phyloP scores from a whole-genome alignment of 2,113 vertebrate species.

The Nothocercus nigrocapillus region DNA sequence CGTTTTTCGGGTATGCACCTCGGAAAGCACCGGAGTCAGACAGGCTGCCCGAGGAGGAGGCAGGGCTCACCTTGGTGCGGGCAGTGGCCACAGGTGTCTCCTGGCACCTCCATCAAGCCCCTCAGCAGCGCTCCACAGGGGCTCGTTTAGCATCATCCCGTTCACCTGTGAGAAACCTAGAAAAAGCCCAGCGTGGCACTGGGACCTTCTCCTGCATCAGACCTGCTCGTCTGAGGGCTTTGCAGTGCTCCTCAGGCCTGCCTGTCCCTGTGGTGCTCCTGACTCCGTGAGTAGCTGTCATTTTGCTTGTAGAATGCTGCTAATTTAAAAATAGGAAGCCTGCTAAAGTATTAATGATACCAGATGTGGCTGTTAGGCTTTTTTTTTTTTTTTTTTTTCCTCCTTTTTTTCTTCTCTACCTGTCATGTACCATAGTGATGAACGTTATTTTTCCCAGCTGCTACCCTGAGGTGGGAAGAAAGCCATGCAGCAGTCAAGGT shows the following conservation, averaged over 20 bases:
- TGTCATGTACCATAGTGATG: conserved; percentile 29
- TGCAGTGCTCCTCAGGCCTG: conserved; percentile 20
- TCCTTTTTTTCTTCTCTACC: not conserved
- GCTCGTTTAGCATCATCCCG: conserved; percentile 3
- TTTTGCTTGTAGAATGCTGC: conserved; percentile 54
- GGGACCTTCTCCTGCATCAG: not conserved
- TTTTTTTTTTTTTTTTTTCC: not conserved
- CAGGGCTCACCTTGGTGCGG: not conserved
- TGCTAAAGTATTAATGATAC: conserved; percentile 72
- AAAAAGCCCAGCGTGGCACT: conserved; percentile 22
- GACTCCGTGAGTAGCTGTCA: conserved; percentile 50
- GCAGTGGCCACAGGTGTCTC: conserved; percentile 23
- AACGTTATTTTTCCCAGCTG: conserved; percentile 27
- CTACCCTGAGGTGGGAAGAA: not conserved
- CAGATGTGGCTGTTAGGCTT: conserved; percentile 56
- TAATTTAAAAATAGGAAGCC: conserved; percentile 67
- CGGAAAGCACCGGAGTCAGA: too few species aligned
- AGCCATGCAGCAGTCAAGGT: not conserved
- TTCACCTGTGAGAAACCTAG: conserved; percentile 36
- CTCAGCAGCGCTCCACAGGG: not conserved
- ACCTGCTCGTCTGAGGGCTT: not conserved
- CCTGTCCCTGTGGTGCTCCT: not conserved
- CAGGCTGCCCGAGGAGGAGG: too few species aligned
- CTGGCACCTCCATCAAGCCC: not conserved
- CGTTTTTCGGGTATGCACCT: too few species aligned